phyloP scores from a whole-genome alignment of 2,888 invertebrate genomes.

The Pristionchus entomophagus region DNA sequence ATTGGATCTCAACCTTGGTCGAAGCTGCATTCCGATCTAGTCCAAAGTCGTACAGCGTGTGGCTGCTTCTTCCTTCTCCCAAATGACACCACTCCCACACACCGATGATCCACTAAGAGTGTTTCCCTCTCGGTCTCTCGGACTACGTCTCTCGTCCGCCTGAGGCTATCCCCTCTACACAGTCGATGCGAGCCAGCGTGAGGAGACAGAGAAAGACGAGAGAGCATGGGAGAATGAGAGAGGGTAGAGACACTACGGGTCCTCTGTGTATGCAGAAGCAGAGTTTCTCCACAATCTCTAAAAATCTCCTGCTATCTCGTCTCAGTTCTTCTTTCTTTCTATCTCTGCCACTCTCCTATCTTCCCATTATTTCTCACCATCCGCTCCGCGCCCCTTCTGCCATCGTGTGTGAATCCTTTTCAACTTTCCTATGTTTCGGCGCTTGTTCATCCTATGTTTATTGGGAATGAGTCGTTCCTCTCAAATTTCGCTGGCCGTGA shows the following conservation, averaged over 20 bases:
- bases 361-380: neutral
- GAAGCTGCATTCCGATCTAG: slow-evolving; percentile 5
- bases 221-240: neutral
- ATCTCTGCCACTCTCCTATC: neutral
- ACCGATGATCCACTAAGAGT: neutral
- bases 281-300: slow-evolving; percentile 6
- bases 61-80: neutral
- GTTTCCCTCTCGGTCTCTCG: neutral
- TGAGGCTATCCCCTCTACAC: slow-evolving; percentile 3
- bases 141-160: neutral
- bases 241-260: slow-evolving; percentile 8
- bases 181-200: slow-evolving; percentile 22
- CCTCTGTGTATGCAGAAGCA: slow-evolving; percentile 10
- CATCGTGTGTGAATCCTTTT: neutral
- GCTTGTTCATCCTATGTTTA: neutral
- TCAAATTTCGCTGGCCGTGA: neutral
- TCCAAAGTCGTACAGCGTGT: slow-evolving; percentile 6
- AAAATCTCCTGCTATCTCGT: neutral
- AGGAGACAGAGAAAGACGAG: neutral
- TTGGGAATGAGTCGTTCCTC: neutral
- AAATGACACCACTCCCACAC: neutral
- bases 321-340: slow-evolving; percentile 9
- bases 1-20: slow-evolving; percentile 13
- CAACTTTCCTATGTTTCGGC: neutral
- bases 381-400: slow-evolving; percentile 26